Base-by-base conservation (phyloP, 1,140 invertebrate species). In the Lepidurus arcticus region DNA sequence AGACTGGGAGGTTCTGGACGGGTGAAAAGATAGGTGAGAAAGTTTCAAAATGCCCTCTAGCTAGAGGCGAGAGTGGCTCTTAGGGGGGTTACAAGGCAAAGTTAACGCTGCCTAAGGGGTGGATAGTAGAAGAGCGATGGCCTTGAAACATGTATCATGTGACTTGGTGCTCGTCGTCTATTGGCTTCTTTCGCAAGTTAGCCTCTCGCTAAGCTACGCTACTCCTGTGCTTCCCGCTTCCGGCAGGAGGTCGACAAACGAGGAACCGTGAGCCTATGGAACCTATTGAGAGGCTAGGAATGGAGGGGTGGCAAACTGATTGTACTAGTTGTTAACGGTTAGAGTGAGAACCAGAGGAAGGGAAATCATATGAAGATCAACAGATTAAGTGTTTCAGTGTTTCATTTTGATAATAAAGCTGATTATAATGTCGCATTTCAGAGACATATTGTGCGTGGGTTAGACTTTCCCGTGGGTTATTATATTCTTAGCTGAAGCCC, bases 171-270 rank as follows among this genome's bases (percentile, higher is more conserved):
- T 13, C 53, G 13, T 65, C n/a, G 21, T 16, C 53, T 1, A 65
- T 65, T 65, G 53, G 53, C 21, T 13, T 7, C n/a, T 9, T 13
- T 21, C 13, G 7, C 16, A 65, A 65, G 16, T 13, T 65, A 65
- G 53, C 53, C 53, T 65, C 53, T 13, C 53, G 8, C 53, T 16
- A 65, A 65, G 53, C 53, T 21, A 65, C 53, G 8, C 16, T 65
- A n/a, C 21, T 65, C 53, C 16, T 65, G 16, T 65, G 53, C 53
- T 65, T 65, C 53, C 53, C 53, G 53, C 53, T 65, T 65, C 53
- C 53, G 53, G 53, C 53, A 65, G 53, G 53, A 65, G 53, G 53
- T 65, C 53, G 53, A 65, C 53, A 65, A 65, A 65, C 53, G 53
- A 65, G 53, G 53, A 65, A 65, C 53, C 53, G 16, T 65, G 53